phyloP scores from a whole-genome alignment of 2,888 invertebrate species.

The Eupithecia centaureata region DNA sequence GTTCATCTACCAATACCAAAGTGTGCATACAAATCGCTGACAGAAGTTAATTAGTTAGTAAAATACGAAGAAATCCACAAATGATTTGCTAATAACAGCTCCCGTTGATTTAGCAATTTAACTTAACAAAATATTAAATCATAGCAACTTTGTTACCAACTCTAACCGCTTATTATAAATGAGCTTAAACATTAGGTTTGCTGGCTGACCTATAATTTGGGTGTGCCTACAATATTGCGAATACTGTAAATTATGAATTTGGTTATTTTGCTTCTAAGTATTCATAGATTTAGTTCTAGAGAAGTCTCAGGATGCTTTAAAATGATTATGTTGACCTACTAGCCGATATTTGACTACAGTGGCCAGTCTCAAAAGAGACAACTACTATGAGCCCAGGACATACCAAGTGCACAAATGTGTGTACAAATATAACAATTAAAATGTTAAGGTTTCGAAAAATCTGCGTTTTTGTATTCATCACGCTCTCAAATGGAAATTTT shows the following conservation, averaged over 20 bases:
- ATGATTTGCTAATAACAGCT: slow-evolving; percentile 48
- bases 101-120: slow-evolving; percentile 56
- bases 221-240: slow-evolving; percentile 59
- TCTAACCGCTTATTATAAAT: slow-evolving; percentile 61
- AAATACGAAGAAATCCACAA: neutral
- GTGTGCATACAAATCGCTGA: no score
- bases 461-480: neutral
- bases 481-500: neutral
- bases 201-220: slow-evolving; percentile 62
- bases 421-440: no score
- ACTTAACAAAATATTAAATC: slow-evolving; percentile 58
- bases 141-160: slow-evolving; percentile 59
- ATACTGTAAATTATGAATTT: slow-evolving; percentile 20
- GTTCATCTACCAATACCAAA: no score
- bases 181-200: slow-evolving; percentile 59
- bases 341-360: no score
- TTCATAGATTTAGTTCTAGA: neutral
- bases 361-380: no score
- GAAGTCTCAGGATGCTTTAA: neutral
- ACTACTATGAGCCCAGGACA: no score
- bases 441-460: neutral
- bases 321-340: no score
- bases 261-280: slow-evolving; percentile 2
- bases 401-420: no score
- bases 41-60: neutral